A percentile compares a stretch with the other conserved stretches of the same genome.
phyloP scores from a whole-genome alignment of 2,797 vertebrate genomes.

The Acestrorhynchus altus region DNA sequence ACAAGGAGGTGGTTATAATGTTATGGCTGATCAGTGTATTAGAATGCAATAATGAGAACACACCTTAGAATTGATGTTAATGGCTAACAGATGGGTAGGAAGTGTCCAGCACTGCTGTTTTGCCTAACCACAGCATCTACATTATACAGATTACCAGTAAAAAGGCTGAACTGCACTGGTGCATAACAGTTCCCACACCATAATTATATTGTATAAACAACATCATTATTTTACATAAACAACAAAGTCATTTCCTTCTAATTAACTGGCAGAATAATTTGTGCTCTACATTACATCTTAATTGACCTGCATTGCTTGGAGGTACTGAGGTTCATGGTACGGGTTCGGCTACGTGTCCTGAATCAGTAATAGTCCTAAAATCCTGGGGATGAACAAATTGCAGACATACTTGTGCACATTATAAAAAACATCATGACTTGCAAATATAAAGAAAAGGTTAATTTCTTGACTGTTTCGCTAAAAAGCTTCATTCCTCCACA shows the following conservation, averaged over 20 bases:
- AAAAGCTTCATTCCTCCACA: conserved; percentile 44
- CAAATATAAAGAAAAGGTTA: not conserved
- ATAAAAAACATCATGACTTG: not conserved
- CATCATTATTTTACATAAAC: conserved; percentile 2
- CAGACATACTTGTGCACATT: not conserved
- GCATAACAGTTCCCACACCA: not conserved
- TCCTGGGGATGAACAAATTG: not conserved
- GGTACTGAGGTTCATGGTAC: not conserved
- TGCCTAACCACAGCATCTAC: conserved; percentile 4
- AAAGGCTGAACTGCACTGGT: not conserved
- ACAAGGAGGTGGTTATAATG: no score
- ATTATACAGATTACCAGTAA: conserved; percentile 11
- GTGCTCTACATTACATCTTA: not conserved
- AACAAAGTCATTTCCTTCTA: not conserved
- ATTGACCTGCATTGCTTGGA: not conserved
- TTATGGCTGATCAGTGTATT: no score
- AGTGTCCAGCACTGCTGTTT: not conserved
- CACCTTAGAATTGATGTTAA: not conserved
- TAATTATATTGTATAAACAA: not conserved
- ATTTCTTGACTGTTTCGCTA: not conserved
- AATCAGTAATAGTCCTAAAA: not conserved
- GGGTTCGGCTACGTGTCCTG: no score
- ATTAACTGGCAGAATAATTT: not conserved
- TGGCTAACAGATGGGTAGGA: conserved; percentile 29
- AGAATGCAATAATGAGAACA: not conserved